These are phyloP conservation scores for Neodiprion lecontei DNA, from an alignment of 1,140 invertebrate genomes.

Conservation along the genomic window DNA sequence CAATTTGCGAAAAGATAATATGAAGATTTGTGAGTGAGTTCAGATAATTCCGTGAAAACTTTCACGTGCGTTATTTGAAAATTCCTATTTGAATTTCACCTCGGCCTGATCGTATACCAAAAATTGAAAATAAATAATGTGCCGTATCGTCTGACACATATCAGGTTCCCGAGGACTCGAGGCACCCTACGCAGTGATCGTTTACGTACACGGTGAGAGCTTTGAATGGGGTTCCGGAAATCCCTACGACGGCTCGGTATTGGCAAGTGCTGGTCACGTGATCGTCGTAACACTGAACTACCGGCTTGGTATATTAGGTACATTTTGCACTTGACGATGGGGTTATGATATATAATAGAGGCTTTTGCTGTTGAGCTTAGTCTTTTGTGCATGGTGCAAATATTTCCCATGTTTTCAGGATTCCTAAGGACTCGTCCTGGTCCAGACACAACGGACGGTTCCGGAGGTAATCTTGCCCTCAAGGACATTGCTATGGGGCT, in stretches of 20 bases:
- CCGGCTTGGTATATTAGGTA: constrained; percentile 86
- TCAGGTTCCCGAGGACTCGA: constrained; percentile 77
- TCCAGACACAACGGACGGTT: constrained; percentile 58
- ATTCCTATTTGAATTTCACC: background rate
- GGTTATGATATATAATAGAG: too few relatives aligned
- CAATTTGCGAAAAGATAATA: too few relatives aligned
- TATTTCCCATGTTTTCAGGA: constrained; percentile 60
- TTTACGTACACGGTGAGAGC: constrained; percentile 85
- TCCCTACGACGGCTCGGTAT: constrained; percentile 85
- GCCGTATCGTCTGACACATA: constrained; percentile 32
- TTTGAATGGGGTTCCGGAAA: constrained; percentile 88
- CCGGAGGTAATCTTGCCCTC: constrained; percentile 73
- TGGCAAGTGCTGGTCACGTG: constrained; percentile 85
- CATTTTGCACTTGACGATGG: constrained; percentile 27
- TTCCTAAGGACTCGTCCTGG: constrained; percentile 72
- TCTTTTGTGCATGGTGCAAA: background rate
- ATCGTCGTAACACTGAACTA: constrained; percentile 92
- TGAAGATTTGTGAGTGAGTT: too few relatives aligned
- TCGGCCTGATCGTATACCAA: too few relatives aligned
- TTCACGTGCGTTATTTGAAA: too few relatives aligned
- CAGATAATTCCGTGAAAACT: too few relatives aligned
- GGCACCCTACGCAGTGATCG: constrained; percentile 80
- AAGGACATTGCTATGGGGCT: constrained; percentile 79
- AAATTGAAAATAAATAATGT: too few relatives aligned
- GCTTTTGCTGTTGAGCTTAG: background rate